phyloP scores from a whole-genome alignment of 2,888 invertebrate genomes.

The Lomographa bimaculata region DNA sequence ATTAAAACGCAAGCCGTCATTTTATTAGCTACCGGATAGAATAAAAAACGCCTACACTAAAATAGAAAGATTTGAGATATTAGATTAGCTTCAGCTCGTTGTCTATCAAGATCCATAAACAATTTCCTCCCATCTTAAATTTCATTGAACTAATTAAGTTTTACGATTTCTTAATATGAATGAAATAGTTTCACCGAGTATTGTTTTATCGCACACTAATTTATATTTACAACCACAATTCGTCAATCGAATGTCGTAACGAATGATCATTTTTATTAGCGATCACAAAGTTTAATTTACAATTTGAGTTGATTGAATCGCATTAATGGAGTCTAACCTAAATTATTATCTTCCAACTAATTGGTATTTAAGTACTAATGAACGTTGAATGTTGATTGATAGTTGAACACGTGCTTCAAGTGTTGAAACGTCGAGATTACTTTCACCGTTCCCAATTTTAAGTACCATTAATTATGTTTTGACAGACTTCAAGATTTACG shows the following conservation, averaged over 20 bases:
- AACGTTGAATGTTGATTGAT: constrained; percentile 58
- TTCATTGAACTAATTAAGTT: constrained; percentile 27
- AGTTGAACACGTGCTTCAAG: constrained; percentile 50
- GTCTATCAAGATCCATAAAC: constrained; percentile 22
- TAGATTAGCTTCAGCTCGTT: constrained; percentile 29
- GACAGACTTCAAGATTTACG: constrained; percentile 24
- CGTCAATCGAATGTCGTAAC: constrained; percentile 27
- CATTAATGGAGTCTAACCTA: constrained; percentile 52
- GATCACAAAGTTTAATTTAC: constrained; percentile 40
- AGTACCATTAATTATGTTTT: constrained; percentile 26
- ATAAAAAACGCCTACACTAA: constrained; percentile 48
- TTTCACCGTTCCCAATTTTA: constrained; percentile 32
- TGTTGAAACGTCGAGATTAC: constrained; percentile 40
- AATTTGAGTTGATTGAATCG: constrained; percentile 39
- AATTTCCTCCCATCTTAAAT: constrained; percentile 16
- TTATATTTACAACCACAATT: constrained; percentile 22
- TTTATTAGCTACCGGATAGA: constrained; percentile 48
- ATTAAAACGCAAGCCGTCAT: constrained; percentile 61
- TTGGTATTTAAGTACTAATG: constrained; percentile 62
- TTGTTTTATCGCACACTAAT: constrained; percentile 25
- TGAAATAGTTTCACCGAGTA: constrained; percentile 13
- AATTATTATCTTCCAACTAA: constrained; percentile 61
- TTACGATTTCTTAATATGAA: constrained; percentile 23
- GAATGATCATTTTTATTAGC: constrained; percentile 29
- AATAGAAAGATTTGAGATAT: constrained; percentile 32